phyloP scores from a whole-genome alignment of 1,140 invertebrate species.

The Reticulitermes speratus region DNA sequence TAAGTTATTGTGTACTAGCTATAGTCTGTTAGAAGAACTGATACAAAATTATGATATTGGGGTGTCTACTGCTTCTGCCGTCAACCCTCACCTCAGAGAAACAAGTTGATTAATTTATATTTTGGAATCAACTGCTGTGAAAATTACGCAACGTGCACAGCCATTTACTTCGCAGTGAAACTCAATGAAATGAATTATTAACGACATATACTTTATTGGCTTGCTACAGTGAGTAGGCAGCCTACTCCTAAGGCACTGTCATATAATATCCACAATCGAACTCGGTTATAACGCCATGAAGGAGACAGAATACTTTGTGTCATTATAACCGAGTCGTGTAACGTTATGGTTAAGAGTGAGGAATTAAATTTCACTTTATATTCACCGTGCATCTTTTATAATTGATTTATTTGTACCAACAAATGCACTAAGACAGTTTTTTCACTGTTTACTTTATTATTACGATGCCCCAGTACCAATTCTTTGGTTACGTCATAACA shows the following conservation, averaged over 20 bases:
- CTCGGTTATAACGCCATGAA: too few species aligned
- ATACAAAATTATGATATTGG: not conserved
- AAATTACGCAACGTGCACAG: not conserved
- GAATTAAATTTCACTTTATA: too few species aligned
- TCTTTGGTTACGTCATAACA: too few species aligned
- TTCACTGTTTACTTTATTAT: too few species aligned
- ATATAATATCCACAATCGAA: too few species aligned
- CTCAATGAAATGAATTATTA: not conserved
- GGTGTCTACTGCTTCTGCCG: not conserved
- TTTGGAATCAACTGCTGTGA: not conserved
- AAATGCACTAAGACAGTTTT: too few species aligned
- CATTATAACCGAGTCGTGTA: too few species aligned
- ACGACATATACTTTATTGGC: not conserved
- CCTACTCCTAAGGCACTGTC: not conserved
- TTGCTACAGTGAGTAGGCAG: not conserved
- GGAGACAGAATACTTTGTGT: too few species aligned
- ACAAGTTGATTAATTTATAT: conserved; percentile 18
- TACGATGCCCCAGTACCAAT: too few species aligned
- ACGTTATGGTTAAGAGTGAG: too few species aligned
- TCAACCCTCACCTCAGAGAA: not conserved
- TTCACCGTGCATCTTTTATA: too few species aligned
- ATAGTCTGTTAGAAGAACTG: not conserved
- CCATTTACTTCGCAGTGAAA: not conserved
- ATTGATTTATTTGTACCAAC: too few species aligned
- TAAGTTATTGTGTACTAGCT: conserved; percentile 17